phyloP scores from a whole-genome alignment of 2,797 vertebrate species.

The Poeciliopsis paucimaculata region DNA sequence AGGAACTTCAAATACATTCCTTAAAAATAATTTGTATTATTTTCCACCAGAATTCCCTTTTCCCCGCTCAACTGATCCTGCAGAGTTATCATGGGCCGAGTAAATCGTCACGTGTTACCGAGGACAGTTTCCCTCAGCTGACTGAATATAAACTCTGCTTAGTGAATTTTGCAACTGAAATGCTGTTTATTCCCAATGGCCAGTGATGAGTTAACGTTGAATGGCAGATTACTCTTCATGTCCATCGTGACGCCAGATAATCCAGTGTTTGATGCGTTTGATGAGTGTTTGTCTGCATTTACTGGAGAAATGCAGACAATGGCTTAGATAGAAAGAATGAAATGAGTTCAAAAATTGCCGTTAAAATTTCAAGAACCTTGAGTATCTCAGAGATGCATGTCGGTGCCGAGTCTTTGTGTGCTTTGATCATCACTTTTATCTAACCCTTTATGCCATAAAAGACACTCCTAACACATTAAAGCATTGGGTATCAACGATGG shows the following conservation, averaged over 20 bases:
- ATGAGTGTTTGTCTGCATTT: too few relatives aligned
- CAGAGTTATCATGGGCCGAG: not conserved
- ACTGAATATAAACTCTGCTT: not conserved
- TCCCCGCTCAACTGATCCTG: not conserved
- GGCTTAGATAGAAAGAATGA: not conserved
- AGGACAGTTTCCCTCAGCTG: not conserved
- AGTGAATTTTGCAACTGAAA: constrained; percentile 21
- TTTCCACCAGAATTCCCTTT: not conserved
- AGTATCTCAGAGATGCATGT: not conserved
- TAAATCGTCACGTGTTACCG: not conserved
- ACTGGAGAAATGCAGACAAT: not conserved
- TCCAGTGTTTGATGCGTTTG: constrained; percentile 49
- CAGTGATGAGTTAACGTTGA: constrained; percentile 68
- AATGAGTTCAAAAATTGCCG: not conserved
- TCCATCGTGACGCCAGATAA: constrained; percentile 56
- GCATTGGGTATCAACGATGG: not conserved
- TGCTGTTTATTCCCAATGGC: constrained; percentile 52
- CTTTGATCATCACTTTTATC: not conserved
- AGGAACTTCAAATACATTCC: not conserved
- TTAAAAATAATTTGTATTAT: not conserved
- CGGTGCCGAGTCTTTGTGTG: not conserved
- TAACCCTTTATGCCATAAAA: not conserved
- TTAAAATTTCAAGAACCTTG: not conserved
- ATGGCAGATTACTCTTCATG: constrained; percentile 62
- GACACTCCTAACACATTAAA: not conserved